These are phyloP conservation scores for Diorhabda sublineata DNA, from an alignment of 1,140 invertebrate species.

Conservation along the genomic window DNA sequence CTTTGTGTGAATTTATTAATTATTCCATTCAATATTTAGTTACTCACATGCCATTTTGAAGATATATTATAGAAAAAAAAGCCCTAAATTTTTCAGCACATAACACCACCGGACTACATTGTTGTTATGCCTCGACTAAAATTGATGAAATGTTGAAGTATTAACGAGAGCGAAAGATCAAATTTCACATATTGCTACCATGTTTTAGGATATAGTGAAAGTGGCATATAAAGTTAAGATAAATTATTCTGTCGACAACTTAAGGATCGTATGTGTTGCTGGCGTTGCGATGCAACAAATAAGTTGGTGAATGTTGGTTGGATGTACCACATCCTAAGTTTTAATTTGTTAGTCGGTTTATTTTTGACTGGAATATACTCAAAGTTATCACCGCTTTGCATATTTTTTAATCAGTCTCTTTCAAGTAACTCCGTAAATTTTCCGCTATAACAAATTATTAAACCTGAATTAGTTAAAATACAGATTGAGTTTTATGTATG, in stretches of 20 bases:
- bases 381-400: too few species aligned
- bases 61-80: neutral
- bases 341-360: too few species aligned
- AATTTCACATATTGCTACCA: constrained; percentile 14
- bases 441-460: too few species aligned
- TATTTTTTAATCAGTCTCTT: too few species aligned
- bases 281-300: neutral
- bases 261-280: neutral
- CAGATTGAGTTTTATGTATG: too few species aligned
- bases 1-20: neutral
- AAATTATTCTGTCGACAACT: neutral
- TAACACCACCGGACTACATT: neutral
- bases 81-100: constrained; percentile 2
- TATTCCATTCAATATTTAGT: neutral
- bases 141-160: constrained; percentile 6
- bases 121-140: neutral
- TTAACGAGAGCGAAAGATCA: constrained; percentile 13
- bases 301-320: neutral
- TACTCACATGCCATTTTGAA: neutral
- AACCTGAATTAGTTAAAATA: too few species aligned
- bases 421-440: too few species aligned
- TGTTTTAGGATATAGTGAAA: neutral
- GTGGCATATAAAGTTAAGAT: constrained; percentile 2
- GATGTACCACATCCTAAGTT: too few species aligned
- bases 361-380: too few species aligned